Evolutionary conservation across 2,888 invertebrate genomes (phyloP), one percentile per base, ranked within the genome.

Genomic region (Sclerodermus sp.): DNA sequence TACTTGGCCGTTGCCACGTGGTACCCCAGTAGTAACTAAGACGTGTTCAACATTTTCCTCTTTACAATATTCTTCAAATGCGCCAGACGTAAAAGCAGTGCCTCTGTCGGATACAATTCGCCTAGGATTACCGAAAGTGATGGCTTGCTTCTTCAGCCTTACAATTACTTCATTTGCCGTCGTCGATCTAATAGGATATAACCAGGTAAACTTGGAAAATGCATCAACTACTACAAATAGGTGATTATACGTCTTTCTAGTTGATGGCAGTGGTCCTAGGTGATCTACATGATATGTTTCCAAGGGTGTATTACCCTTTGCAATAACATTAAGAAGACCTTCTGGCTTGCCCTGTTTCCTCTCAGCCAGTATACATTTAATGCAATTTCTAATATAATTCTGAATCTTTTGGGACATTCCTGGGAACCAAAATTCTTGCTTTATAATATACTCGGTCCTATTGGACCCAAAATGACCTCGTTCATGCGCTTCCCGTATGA

Each of bases 251-350:
- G 13, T 46, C 46, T 71, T 71, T 13, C 55, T 56, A 4, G 70
- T 72, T 14, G 60, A 48, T 2, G 51, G 34, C 45, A 75, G 31
- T 0, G 74, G 74, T 8, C 74, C 76, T 1, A 79, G 37, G 40
- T 75, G 77, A 40, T 78, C 77, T 2, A 71, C 39, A 36, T 75
- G 72, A 9, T 62, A 67, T 0, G 71, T 74, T 9, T 63, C 43
- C 2, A 75, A 40, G 2, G 74, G 74, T 1, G 41, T 40, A 2
- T 58, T 62, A 10, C 57, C 69, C 38, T 77, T 76, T 9, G 67
- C 60, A 2, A 77, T 68, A 0, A 65, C 57, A 39, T 68, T 46
- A 17, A 76, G 51, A 2, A 60, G 62, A 14, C 74, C 72, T 58
- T 74, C 72, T 23, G 64, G 57, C 44, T 70, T 75, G 0, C 72